Percentiles rank a stretch among this genome's conserved stretches.
phyloP scores from a whole-genome alignment of 2,888 invertebrate species.

The Horisme vitalbata region DNA sequence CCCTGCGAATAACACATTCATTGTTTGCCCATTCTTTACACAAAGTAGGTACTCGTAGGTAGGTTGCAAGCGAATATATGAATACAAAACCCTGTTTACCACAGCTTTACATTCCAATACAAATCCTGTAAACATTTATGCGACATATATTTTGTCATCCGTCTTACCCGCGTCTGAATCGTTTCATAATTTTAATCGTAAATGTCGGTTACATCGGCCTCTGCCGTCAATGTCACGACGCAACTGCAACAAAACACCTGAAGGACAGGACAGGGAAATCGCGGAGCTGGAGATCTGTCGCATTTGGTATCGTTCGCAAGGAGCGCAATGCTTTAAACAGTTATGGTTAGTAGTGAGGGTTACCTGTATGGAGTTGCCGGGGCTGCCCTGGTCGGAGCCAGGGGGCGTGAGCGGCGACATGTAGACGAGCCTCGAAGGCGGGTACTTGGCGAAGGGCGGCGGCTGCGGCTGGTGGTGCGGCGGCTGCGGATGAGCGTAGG shows the following conservation, averaged over 20 bases:
- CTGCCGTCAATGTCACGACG: constrained; percentile 32
- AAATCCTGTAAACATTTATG: constrained; percentile 38
- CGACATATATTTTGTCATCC: constrained; percentile 39
- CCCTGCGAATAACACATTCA: constrained; percentile 65
- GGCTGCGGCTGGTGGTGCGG: constrained; percentile 62
- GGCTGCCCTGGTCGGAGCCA: constrained; percentile 93
- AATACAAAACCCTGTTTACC: constrained; percentile 20
- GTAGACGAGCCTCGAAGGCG: constrained; percentile 84
- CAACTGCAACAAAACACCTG: constrained; percentile 40
- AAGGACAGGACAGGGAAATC: constrained; percentile 45
- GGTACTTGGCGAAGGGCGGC: constrained; percentile 70
- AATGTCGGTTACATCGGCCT: constrained; percentile 28
- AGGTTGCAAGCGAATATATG: constrained; percentile 12
- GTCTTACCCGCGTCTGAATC: constrained; percentile 35
- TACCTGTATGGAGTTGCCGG: constrained; percentile 86
- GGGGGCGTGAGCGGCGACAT: constrained; percentile 94
- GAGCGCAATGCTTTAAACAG: constrained; percentile 37
- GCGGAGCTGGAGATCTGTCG: constrained; percentile 64
- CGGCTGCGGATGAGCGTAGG: constrained; percentile 64
- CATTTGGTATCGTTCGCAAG: constrained; percentile 57
- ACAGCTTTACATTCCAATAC: constrained; percentile 18
- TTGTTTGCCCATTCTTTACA: constrained; percentile 35
- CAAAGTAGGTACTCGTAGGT: background rate
- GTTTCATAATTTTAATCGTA: constrained; percentile 39
- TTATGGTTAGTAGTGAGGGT: constrained; percentile 22